These are phyloP conservation scores for Lemur catta DNA, from an alignment of 2,797 vertebrate genomes.

Conservation along the genomic window DNA sequence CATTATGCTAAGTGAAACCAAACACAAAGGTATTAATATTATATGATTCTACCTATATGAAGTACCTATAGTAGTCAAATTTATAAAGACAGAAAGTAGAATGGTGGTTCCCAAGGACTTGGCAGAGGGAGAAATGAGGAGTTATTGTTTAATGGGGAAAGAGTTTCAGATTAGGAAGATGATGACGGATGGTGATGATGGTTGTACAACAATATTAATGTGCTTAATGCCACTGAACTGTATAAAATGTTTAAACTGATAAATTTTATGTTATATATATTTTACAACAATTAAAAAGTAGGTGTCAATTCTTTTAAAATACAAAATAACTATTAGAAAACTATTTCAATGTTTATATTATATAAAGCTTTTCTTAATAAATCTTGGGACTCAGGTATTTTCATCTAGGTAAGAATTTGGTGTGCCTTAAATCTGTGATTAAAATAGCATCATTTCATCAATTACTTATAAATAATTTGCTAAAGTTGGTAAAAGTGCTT, in stretches of 20 bases:
- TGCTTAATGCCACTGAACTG: not conserved
- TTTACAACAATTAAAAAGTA: conserved; percentile 24
- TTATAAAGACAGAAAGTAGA: not conserved
- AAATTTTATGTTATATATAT: not conserved
- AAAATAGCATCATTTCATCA: not conserved
- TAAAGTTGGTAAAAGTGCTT: not conserved
- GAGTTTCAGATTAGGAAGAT: not conserved
- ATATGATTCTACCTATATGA: not conserved
- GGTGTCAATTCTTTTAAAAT: not conserved
- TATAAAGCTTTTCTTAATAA: not conserved
- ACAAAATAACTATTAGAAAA: not conserved
- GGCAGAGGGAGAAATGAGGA: not conserved
- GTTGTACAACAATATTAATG: not conserved
- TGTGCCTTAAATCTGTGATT: not conserved
- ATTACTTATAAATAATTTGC: not conserved
- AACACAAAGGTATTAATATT: not conserved
- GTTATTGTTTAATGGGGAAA: not conserved
- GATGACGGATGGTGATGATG: not conserved
- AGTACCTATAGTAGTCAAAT: not conserved
- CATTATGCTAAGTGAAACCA: not conserved
- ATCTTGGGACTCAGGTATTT: not conserved
- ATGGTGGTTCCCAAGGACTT: no score
- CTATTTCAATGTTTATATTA: not conserved
- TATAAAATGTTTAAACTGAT: not conserved
- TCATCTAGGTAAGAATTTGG: not conserved